phyloP scores from a whole-genome alignment of 1,140 invertebrate species.

The Drosophila tsacasi region DNA sequence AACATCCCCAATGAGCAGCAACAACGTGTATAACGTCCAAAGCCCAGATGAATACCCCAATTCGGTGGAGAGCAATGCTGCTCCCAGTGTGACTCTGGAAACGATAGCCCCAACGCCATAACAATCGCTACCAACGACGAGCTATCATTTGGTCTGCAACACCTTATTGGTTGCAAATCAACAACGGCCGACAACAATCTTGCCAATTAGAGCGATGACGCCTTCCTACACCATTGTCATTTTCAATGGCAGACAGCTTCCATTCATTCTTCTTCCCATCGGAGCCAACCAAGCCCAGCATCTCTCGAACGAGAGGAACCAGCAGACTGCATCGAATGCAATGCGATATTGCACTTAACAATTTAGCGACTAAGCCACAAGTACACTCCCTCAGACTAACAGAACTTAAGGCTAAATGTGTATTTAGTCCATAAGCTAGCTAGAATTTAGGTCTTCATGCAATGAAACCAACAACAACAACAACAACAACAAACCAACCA shows the following conservation, averaged over 20 bases:
- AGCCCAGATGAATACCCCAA: constrained; percentile 55
- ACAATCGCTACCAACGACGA: constrained; percentile 29
- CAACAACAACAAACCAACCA: constrained; percentile 25
- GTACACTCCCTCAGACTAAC: constrained; percentile 39
- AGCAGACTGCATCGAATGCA: constrained; percentile 74
- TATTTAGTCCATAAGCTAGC: constrained; percentile 34
- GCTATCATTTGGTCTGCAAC: constrained; percentile 68
- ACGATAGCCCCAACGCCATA: constrained; percentile 59
- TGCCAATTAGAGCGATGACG: constrained; percentile 32
- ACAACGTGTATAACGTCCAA: constrained; percentile 18
- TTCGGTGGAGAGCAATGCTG: constrained; percentile 63
- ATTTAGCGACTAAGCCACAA: constrained; percentile 47
- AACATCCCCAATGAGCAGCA: constrained; percentile 39
- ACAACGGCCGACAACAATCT: constrained; percentile 19
- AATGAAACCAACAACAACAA: constrained; percentile 37
- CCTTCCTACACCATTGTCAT: constrained; percentile 61
- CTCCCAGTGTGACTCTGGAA: constrained; percentile 44
- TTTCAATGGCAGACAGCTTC: constrained; percentile 54
- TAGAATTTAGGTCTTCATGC: constrained; percentile 45
- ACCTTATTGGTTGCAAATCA: constrained; percentile 40
- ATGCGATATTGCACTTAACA: constrained; percentile 44
- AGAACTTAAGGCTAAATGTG: constrained; percentile 30
- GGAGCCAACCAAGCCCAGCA: constrained; percentile 18
- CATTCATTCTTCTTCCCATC: constrained; percentile 51
- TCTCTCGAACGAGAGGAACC: constrained; percentile 37